Base-by-base conservation (phyloP, 2,113 vertebrate species). In the Tichodroma muraria region DNA sequence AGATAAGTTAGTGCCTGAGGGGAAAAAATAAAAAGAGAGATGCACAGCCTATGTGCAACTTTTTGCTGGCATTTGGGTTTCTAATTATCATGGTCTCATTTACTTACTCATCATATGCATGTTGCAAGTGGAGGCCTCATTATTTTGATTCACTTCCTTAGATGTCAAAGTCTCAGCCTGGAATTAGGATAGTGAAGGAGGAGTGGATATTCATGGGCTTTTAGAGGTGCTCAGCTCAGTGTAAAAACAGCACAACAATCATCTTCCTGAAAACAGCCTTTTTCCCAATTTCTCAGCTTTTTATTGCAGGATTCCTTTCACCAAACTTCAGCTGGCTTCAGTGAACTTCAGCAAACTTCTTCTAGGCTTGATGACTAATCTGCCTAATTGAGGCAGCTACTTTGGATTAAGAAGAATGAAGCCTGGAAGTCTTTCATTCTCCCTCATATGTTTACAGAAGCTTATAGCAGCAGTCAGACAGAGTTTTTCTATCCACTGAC, bases 1-100 rank as follows among this genome's bases (percentile, higher is more conserved):
- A 81, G 72, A 83, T 31, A 52, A 93, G 52, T 84, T 89, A 80
- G 68, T 90, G 76, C 91, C 89, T 77, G 73, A 94, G 88, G 86
- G 90, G 63, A 11, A 65, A 69, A 90, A 88, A 57, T 18, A 73
- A 80, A 92, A 75, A 81, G 64, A 38, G 40, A 90, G 37, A 60
- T 42, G 8, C 42, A 28, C 18, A 40, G 76, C 13, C 65, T 85
- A 35, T 40, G 10, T 65, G 33, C 44, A 95, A 85, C 44, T 83
- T 90, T 65, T 82, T 96, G 47, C 44, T 54, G 72, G n/a, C 30
- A 23, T 85, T 73, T 93, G 64, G 70, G 76, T 78, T 94, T 93
- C 79, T 94, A 88, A 95, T 95, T 93, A 82, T 33, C 47, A 22
- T 6, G 19, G 9, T 76, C 93, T 94, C 63, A 56, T 84, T 77